Evolutionary conservation across 2,113 vertebrate genomes (phyloP).

Genomic region (Pterocles orientalis): DNA sequence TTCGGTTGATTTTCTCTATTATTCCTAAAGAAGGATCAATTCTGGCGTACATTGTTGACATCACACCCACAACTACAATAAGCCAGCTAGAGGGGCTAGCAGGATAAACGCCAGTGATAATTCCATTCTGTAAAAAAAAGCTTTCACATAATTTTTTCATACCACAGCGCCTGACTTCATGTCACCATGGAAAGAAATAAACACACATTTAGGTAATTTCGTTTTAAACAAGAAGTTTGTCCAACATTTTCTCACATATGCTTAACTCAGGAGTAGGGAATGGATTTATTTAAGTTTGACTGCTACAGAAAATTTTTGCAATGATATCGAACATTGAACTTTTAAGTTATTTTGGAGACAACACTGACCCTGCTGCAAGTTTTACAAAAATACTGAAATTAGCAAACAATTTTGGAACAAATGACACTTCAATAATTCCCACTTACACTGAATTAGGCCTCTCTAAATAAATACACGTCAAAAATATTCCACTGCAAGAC

Average conservation of each 20-base stretch:
- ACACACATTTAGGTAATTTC: background rate
- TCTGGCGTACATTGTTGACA: conserved; percentile 88
- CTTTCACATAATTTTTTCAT: conserved; percentile 35
- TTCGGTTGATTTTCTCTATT: conserved; percentile 83
- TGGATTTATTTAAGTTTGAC: background rate
- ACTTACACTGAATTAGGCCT: background rate
- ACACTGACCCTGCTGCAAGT: background rate
- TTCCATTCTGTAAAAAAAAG: conserved; percentile 86
- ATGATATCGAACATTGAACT: background rate
- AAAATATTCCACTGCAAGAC: background rate
- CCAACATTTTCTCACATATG: background rate
- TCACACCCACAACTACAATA: conserved; percentile 91
- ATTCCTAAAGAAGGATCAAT: conserved; percentile 94
- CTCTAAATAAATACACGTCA: background rate
- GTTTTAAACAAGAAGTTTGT: background rate
- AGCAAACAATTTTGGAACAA: background rate
- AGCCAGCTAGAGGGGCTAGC: conserved; percentile 93
- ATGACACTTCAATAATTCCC: background rate
- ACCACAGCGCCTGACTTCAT: conserved; percentile 7
- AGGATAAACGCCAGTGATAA: conserved; percentile 96
- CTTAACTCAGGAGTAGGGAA: background rate
- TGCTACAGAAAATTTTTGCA: background rate
- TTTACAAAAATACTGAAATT: background rate
- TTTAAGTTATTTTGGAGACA: background rate
- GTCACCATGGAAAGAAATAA: conserved; percentile 9